Conservation (phyloP, 1,140 invertebrate genomes). For the Drosophila serrata region DNA sequence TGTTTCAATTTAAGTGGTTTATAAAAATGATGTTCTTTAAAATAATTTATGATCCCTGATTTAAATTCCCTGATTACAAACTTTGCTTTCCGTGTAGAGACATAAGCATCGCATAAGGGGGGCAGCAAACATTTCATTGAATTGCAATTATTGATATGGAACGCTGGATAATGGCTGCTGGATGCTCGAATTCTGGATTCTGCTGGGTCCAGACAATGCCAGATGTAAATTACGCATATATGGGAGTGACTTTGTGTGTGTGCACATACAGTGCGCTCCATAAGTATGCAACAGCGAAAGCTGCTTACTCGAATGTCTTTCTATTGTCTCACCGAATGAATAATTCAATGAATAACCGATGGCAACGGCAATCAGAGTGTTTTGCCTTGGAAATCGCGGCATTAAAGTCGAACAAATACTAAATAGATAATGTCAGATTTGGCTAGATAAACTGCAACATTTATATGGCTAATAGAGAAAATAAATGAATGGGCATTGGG, state of each 20-base stretch:
- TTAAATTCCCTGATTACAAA: too few relatives aligned
- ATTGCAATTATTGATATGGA: conserved; percentile 54
- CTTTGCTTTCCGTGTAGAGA: neutral
- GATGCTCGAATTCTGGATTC: conserved; percentile 3
- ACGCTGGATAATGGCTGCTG: conserved; percentile 28
- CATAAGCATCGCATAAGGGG: neutral
- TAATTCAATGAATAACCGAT: conserved; percentile 11
- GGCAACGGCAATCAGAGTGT: conserved; percentile 5
- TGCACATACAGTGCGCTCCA: conserved; percentile 25
- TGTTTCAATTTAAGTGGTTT: too few relatives aligned
- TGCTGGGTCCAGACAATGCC: conserved; percentile 29
- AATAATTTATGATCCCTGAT: too few relatives aligned
- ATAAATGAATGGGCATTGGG: neutral
- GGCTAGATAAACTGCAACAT: neutral
- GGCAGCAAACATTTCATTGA: conserved; percentile 43
- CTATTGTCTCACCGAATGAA: conserved; percentile 18
- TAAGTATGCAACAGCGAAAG: conserved; percentile 21
- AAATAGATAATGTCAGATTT: neutral
- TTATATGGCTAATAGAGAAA: conserved; percentile 1
- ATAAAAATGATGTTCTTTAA: too few relatives aligned
- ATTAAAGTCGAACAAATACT: neutral
- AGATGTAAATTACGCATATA: conserved; percentile 26
- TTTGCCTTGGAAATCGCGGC: conserved; percentile 6
- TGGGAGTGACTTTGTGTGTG: neutral
- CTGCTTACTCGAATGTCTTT: neutral